Base-by-base conservation (phyloP, 2,797 vertebrate genomes). In the Scleropages formosus region DNA sequence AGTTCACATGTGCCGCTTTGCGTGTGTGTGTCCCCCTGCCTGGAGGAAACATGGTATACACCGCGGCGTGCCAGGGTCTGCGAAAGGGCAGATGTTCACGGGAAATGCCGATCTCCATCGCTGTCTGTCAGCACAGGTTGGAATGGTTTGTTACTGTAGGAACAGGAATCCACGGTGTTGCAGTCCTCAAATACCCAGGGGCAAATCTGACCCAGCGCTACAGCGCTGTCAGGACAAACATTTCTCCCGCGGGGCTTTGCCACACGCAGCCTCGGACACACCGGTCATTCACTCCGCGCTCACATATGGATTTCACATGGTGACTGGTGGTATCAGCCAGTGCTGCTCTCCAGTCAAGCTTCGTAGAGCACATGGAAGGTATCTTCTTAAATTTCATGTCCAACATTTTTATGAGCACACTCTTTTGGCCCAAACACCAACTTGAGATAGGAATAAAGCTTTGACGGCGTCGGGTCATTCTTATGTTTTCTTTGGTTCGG, bases 141-240 rank as follows among this genome's bases (percentile, higher is more conserved):
- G 66, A 66, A 80, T 72, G 81, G 79, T 84, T 86, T 89, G 80
- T 82, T 85, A 66, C 78, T 77, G 67, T 80, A 78, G 71, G 44
- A 67, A 20, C n/a, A 49, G 68, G 72, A 58, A 63, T 63, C 71
- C 80, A 80, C 82, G 46, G 75, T 83, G 63, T 74, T 73, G 51
- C 70, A 31, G n/a, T 73, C 26, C 56, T 15, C 49, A 62, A 0
- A 59, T 56, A 56, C 27, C 24, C 24, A 24, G 22, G 60, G 24
- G 60, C 1, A 20, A 8, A 10, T 7, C 26, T 20, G 31, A 62
- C 20, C 6, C 22, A 1, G 22, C 20, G 10, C 12, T 20, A 11
- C 60, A 24, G 20, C 20, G 4, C 13, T 24, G 31, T 2, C 31
- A 39, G 31, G 31, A 39, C 31, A 39, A 39, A 6, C 13, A 8